Evolutionary conservation across 2,113 vertebrate genomes (phyloP).

Genomic region (Phalacrocorax aristotelis): DNA sequence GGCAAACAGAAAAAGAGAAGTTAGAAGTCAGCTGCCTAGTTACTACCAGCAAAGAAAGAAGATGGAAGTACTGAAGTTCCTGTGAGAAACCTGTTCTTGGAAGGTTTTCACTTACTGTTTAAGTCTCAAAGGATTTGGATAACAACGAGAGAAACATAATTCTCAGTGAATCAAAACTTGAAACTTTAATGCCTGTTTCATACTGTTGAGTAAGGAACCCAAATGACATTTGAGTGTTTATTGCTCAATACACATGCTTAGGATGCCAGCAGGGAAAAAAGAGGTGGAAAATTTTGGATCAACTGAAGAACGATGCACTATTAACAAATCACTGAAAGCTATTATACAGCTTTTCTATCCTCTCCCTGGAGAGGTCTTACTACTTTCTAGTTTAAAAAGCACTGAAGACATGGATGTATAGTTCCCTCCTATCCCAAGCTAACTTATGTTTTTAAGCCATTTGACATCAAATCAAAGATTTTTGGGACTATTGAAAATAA

Average conservation of each 20-base stretch:
- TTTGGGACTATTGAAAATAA: constrained; percentile 30
- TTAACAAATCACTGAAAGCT: background rate
- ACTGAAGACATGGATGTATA: background rate
- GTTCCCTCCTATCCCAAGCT: background rate
- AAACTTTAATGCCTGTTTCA: background rate
- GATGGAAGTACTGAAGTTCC: background rate
- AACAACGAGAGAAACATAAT: background rate
- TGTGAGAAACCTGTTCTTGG: background rate
- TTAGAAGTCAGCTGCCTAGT: background rate
- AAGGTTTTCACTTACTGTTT: background rate
- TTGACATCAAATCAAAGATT: constrained; percentile 35
- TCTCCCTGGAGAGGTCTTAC: background rate
- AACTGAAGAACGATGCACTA: background rate
- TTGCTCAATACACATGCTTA: background rate
- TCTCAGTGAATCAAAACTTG: background rate
- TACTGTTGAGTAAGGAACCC: background rate
- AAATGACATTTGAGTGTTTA: background rate
- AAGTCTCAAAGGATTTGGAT: background rate
- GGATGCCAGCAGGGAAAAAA: background rate
- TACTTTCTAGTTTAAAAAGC: background rate
- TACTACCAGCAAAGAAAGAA: background rate
- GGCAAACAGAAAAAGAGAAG: background rate
- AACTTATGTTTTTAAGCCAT: background rate
- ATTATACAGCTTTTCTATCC: background rate
- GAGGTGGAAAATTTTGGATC: background rate